phyloP scores from a whole-genome alignment of 2,797 vertebrate species.

The Telmatherina bonti region DNA sequence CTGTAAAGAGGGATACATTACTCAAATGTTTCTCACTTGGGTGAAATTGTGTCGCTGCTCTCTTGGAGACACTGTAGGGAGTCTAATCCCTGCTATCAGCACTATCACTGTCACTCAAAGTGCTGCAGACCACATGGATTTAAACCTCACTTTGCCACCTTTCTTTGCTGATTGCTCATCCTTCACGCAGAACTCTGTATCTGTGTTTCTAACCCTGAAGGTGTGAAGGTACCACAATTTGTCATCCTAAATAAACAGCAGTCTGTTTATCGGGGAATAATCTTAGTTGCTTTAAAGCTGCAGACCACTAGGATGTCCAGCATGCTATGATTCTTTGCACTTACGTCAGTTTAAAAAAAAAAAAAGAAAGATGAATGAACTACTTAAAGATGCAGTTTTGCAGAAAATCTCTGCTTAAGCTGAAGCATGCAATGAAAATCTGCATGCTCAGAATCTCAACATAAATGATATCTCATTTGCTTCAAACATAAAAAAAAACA shows the following conservation, averaged over 20 bases:
- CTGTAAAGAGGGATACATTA: constrained; percentile 58
- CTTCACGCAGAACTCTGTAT: constrained; percentile 65
- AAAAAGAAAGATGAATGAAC: constrained; percentile 41
- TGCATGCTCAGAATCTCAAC: constrained; percentile 7
- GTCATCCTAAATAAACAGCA: constrained; percentile 72
- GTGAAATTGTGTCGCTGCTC: constrained; percentile 55
- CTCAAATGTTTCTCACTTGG: constrained; percentile 49
- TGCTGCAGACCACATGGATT: constrained; percentile 39
- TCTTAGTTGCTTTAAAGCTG: constrained; percentile 46
- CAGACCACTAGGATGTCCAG: constrained; percentile 28
- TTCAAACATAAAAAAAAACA: constrained; percentile 3
- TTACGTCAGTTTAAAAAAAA: constrained; percentile 44
- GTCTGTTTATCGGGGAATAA: constrained; percentile 70
- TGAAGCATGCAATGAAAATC: constrained; percentile 21
- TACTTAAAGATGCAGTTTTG: constrained; percentile 15
- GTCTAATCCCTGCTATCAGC: constrained; percentile 28
- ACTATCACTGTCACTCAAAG: constrained; percentile 33
- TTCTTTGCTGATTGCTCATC: constrained; percentile 56
- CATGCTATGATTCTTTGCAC: constrained; percentile 18
- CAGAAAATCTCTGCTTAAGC: constrained; percentile 23
- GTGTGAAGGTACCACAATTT: constrained; percentile 69
- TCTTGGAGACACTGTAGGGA: constrained; percentile 32
- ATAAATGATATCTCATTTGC: not conserved
- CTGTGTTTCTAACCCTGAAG: constrained; percentile 66
- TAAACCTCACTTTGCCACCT: constrained; percentile 38